A percentile compares a stretch with the other conserved stretches of the same genome.
These are phyloP conservation scores for Baronia brevicornis DNA, from an alignment of 2,888 invertebrate genomes.

Conservation along the genomic window DNA sequence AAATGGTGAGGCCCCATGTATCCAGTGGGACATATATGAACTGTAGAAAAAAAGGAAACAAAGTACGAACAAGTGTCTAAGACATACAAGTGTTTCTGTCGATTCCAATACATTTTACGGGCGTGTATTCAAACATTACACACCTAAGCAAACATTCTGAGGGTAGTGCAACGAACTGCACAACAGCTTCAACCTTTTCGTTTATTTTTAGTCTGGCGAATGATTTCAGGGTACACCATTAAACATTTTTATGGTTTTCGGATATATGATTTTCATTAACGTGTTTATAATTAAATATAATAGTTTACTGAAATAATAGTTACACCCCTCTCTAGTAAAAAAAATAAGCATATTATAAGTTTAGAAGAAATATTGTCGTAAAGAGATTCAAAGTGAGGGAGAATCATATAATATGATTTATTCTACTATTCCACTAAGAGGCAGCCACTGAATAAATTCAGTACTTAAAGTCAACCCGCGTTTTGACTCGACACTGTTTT, in stretches of 20 bases:
- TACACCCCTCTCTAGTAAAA: no score
- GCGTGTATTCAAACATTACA: constrained; percentile 46
- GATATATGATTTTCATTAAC: constrained; percentile 25
- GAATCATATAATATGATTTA: constrained; percentile 32
- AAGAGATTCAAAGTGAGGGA: constrained; percentile 17
- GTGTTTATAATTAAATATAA: constrained; percentile 19
- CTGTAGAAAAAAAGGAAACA: constrained; percentile 17
- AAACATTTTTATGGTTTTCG: constrained; percentile 35
- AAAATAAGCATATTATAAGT: background rate
- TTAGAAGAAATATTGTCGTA: no score
- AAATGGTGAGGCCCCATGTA: constrained; percentile 2
- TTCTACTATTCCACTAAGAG: constrained; percentile 34
- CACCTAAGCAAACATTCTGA: constrained; percentile 45
- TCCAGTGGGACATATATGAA: constrained; percentile 7
- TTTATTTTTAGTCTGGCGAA: constrained; percentile 38
- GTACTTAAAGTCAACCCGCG: constrained; percentile 45
- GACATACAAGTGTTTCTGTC: constrained; percentile 18
- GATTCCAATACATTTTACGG: constrained; percentile 41
- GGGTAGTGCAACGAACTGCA: constrained; percentile 37
- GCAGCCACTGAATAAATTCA: constrained; percentile 49
- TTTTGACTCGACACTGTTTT: constrained; percentile 52
- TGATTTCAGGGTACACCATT: constrained; percentile 32
- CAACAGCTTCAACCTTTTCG: constrained; percentile 25
- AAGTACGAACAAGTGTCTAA: constrained; percentile 36
- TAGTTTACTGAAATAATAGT: no score